These are phyloP conservation scores for Ennomos fuscantarius DNA, from an alignment of 2,888 invertebrate species.

Conservation along the genomic window DNA sequence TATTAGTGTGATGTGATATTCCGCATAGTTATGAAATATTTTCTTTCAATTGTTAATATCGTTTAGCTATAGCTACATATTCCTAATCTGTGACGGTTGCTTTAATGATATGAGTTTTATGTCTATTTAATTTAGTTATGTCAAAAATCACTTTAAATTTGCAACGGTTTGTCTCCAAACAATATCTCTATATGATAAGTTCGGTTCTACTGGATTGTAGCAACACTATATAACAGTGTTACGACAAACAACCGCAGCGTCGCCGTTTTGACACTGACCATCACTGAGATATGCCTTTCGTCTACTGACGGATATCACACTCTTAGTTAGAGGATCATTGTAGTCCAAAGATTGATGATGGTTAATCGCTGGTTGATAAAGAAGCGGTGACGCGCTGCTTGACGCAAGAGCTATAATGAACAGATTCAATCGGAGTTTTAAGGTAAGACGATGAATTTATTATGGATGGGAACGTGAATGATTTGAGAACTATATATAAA, in stretches of 20 bases:
- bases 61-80: too few relatives aligned
- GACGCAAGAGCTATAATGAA: conserved; percentile 40
- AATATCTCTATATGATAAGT: too few relatives aligned
- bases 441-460: conserved; percentile 3
- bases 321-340: conserved; percentile 76
- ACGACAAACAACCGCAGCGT: background rate
- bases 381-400: conserved; percentile 39
- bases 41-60: too few relatives aligned
- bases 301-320: conserved; percentile 55
- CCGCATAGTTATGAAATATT: too few relatives aligned
- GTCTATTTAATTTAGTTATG: too few relatives aligned
- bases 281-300: conserved; percentile 56
- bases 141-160: too few relatives aligned
- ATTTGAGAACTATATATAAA: background rate
- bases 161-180: too few relatives aligned
- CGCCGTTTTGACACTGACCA: conserved; percentile 22
- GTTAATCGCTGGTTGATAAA: conserved; percentile 63
- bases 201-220: too few relatives aligned
- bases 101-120: too few relatives aligned
- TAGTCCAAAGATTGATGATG: conserved; percentile 71
- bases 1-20: too few relatives aligned
- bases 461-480: background rate
- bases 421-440: conserved; percentile 36
- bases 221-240: too few relatives aligned
- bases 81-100: too few relatives aligned